Percentiles rank a stretch among this genome's conserved stretches.
Evolutionary conservation across 2,113 vertebrate genomes (phyloP).

Genomic region (Ictalurus punctatus): DNA sequence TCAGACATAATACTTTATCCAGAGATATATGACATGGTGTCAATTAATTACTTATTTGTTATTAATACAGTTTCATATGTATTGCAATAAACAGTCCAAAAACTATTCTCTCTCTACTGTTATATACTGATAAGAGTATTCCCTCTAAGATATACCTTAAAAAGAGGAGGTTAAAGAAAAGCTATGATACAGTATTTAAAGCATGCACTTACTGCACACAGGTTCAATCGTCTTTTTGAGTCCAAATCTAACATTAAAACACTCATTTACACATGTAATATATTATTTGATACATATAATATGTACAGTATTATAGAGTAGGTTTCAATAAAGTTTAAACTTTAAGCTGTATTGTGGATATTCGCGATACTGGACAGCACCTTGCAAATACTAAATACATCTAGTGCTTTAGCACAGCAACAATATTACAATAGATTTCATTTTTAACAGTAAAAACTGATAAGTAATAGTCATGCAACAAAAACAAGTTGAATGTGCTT

Average conservation of each 20-base stretch:
- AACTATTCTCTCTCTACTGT: constrained; percentile 30
- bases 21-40: constrained; percentile 44
- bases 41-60: constrained; percentile 40
- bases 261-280: constrained; percentile 65
- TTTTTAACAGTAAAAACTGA: constrained; percentile 67
- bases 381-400: constrained; percentile 71
- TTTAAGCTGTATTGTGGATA: constrained; percentile 75
- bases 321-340: constrained; percentile 73
- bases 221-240: constrained; percentile 42
- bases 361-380: constrained; percentile 75
- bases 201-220: constrained; percentile 55
- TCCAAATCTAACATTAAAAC: constrained; percentile 70
- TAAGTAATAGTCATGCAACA: constrained; percentile 72
- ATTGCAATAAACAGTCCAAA: constrained; percentile 51
- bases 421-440: constrained; percentile 61
- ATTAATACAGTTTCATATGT: constrained; percentile 49
- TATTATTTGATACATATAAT: constrained; percentile 82
- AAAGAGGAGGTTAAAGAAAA: constrained; percentile 46
- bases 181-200: constrained; percentile 52
- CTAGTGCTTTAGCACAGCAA: constrained; percentile 63
- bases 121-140: constrained; percentile 44
- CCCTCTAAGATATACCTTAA: constrained; percentile 44
- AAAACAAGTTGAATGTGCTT: constrained; percentile 64
- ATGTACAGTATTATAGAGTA: constrained; percentile 93
- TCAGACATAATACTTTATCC: constrained; percentile 49